Evolutionary conservation across 2,113 vertebrate genomes (phyloP), one percentile per base, ranked within the genome.

Genomic region (Passerina amoena): DNA sequence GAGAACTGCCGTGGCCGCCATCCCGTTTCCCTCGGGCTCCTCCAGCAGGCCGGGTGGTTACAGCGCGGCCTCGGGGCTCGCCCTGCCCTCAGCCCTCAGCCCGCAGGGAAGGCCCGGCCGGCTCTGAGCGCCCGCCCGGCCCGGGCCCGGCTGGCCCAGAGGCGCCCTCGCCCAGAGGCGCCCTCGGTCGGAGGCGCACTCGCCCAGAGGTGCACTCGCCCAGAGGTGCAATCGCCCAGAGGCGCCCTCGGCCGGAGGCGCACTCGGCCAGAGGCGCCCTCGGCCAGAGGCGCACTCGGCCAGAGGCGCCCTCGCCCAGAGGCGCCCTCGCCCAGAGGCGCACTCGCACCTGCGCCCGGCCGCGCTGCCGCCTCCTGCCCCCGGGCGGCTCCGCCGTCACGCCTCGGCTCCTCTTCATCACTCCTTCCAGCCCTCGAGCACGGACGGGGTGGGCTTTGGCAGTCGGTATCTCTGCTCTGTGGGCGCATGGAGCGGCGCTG

Each of bases 261-360:
- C 47, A 1, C 47, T 23, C 47, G 45, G n/a, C n/a, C n/a, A n/a
- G n/a, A n/a, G n/a, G n/a, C n/a, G 8, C 56, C 17, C 78, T 63
- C 4, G 42, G 16, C 42, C 42, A 42, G 40, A 42, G 23, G 47
- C 6, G 47, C 47, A 1, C 47, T 23, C 47, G 45, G 8, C n/a
- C n/a, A n/a, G n/a, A n/a, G n/a, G n/a, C n/a, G 7, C 66, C 17
- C 78, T 63, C 8, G 33, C 38, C 70, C 60, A 4, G 47, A 3
- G 65, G 11, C 47, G 8, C 56, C 17, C 78, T 63, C 4, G 42
- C 42, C 42, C 42, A 42, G 40, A 42, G 23, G 47, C 6, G 47
- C 47, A 1, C 47, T 23, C 47, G 45, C 97, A 97, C 95, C 97
- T 97, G 96, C 19, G 71, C 82, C 37, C 40, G 14, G 11, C 57